These are phyloP conservation scores for Sclerurus mexicanus DNA, from an alignment of 2,113 vertebrate genomes.

Conservation along the genomic window DNA sequence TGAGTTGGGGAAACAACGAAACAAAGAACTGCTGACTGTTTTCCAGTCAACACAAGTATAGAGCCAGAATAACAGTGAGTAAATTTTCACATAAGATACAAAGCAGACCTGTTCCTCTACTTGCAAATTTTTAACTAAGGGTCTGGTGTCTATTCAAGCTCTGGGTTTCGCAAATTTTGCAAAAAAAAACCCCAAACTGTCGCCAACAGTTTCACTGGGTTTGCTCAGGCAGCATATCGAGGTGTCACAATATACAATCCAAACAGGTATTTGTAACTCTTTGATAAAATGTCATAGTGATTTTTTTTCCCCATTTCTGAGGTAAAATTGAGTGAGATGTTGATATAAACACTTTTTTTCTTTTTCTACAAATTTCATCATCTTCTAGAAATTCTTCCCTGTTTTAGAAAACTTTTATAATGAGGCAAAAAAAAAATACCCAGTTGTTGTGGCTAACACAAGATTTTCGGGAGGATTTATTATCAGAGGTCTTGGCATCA, in stretches of 20 bases:
- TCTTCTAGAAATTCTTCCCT: background rate
- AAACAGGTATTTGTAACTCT: background rate
- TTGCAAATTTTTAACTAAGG: background rate
- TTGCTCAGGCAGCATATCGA: accelerated
- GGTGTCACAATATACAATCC: background rate
- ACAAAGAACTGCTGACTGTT: background rate
- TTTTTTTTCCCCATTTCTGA: background rate
- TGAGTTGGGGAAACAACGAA: background rate
- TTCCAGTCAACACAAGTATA: background rate
- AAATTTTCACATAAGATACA: background rate
- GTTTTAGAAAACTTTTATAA: background rate
- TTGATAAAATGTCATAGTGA: background rate
- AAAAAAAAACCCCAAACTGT: no score
- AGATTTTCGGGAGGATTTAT: background rate
- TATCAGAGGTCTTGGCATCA: background rate
- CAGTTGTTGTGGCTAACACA: background rate
- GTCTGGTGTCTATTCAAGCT: background rate
- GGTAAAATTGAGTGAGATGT: background rate
- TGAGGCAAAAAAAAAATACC: background rate
- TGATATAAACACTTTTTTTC: background rate
- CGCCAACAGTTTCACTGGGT: background rate
- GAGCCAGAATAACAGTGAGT: background rate
- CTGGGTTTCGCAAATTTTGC: background rate
- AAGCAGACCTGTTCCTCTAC: background rate
- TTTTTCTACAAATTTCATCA: background rate